Conservation (phyloP, 2,113 vertebrate genomes). For the Pionites leucogaster region DNA sequence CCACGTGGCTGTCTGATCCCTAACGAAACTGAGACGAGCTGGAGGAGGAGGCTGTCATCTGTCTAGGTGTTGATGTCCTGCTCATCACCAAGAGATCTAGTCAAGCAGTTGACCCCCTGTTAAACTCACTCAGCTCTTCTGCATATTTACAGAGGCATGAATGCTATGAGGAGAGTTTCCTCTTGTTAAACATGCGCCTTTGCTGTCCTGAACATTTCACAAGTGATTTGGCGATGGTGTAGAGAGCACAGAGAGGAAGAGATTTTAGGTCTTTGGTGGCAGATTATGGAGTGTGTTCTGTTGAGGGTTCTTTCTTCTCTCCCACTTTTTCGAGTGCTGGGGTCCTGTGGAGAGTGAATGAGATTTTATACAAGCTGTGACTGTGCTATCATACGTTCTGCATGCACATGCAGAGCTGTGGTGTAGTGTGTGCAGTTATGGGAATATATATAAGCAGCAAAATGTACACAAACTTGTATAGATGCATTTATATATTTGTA, state of each 20-base stretch:
- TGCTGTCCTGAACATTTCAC: fast-evolving
- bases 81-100: neutral
- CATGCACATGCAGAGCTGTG: fast-evolving
- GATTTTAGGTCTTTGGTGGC: fast-evolving
- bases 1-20: neutral
- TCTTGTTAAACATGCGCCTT: neutral
- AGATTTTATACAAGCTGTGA: neutral
- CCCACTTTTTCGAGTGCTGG: neutral
- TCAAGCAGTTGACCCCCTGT: neutral
- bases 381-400: fast-evolving
- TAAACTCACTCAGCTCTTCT: neutral
- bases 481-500: fast-evolving
- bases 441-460: neutral
- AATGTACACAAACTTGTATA: fast-evolving
- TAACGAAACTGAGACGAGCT: neutral
- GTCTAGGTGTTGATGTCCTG: constrained; percentile 20
- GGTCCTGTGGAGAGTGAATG: neutral
- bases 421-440: neutral
- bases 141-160: neutral
- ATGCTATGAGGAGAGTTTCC: fast-evolving
- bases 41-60: constrained; percentile 42
- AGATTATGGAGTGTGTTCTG: fast-evolving
- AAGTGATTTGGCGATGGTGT: neutral
- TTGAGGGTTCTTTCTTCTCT: neutral
- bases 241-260: fast-evolving